Evolutionary conservation across 2,888 invertebrate genomes (phyloP).

Genomic region (Gerris lacustris): DNA sequence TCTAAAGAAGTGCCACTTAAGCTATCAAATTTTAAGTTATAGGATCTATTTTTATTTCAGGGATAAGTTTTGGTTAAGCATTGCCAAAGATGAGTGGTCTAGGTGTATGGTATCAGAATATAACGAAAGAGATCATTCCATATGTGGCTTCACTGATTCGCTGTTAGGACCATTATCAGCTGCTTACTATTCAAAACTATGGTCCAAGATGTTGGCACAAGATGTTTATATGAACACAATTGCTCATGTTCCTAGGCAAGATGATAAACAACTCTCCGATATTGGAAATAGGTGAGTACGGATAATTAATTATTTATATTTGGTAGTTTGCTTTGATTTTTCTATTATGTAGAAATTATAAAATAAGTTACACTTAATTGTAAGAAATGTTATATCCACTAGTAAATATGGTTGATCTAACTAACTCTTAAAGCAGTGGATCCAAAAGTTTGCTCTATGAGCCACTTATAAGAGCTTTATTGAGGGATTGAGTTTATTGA

Average conservation of each 20-base stretch:
- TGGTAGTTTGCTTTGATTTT: neutral
- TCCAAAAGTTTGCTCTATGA: too few relatives aligned
- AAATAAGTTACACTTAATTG: neutral
- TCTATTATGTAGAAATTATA: neutral
- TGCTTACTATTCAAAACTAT: slow-evolving; percentile 60
- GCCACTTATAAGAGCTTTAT: too few relatives aligned
- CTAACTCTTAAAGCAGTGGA: too few relatives aligned
- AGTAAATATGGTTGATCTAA: too few relatives aligned
- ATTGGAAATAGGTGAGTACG: slow-evolving; percentile 32
- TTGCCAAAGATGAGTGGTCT: slow-evolving; percentile 66
- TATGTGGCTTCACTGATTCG: slow-evolving; percentile 72
- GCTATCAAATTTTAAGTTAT: too few relatives aligned
- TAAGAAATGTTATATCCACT: too few relatives aligned
- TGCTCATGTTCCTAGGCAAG: slow-evolving; percentile 57
- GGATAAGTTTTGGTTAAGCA: slow-evolving; percentile 64
- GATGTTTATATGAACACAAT: slow-evolving; percentile 50
- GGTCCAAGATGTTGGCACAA: slow-evolving; percentile 82
- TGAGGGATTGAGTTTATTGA: too few relatives aligned
- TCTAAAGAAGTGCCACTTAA: too few relatives aligned
- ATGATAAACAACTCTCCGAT: slow-evolving; percentile 33
- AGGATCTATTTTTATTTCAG: too few relatives aligned
- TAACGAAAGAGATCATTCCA: slow-evolving; percentile 67
- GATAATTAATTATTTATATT: too few relatives aligned
- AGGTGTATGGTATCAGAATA: slow-evolving; percentile 59
- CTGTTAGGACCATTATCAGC: slow-evolving; percentile 74